A percentile compares a stretch with the other conserved stretches of the same genome.
Evolutionary conservation across 2,797 vertebrate species (phyloP).

Genomic region (Crax fasciolata): DNA sequence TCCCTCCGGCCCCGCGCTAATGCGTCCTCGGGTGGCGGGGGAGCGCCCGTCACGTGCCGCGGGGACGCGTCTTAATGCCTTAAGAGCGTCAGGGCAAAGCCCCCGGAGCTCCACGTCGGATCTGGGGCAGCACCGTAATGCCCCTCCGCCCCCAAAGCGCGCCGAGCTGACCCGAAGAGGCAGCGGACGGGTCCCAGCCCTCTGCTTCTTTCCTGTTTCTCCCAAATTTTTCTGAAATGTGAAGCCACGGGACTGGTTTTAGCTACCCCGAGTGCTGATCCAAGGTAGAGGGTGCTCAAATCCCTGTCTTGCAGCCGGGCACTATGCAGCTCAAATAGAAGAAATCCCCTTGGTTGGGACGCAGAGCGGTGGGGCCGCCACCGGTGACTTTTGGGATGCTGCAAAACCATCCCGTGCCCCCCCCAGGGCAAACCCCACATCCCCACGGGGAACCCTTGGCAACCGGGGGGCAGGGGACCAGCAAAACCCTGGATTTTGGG

Average conservation of each 20-base stretch:
- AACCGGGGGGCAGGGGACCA: background rate
- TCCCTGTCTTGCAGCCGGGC: background rate
- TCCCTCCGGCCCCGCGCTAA: background rate
- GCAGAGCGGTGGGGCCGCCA: background rate
- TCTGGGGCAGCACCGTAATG: constrained; percentile 46
- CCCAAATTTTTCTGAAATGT: background rate
- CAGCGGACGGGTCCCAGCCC: no score
- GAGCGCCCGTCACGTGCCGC: background rate
- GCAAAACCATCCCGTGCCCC: background rate
- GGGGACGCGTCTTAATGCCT: constrained; percentile 38
- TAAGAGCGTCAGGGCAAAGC: constrained; percentile 48
- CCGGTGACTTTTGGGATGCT: background rate
- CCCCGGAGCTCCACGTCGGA: constrained; percentile 9
- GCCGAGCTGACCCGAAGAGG: background rate
- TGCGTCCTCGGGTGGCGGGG: background rate
- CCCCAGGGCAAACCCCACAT: background rate
- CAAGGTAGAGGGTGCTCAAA: background rate
- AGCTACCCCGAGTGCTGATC: background rate
- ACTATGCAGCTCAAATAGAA: background rate
- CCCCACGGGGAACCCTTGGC: background rate
- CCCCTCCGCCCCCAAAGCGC: background rate
- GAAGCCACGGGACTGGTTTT: background rate
- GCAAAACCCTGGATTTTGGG: background rate
- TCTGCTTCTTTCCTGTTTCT: rapidly evolving
- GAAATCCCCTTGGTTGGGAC: background rate